Base-by-base conservation (phyloP, 1,140 invertebrate species). In the Drosophila eugracilis region DNA sequence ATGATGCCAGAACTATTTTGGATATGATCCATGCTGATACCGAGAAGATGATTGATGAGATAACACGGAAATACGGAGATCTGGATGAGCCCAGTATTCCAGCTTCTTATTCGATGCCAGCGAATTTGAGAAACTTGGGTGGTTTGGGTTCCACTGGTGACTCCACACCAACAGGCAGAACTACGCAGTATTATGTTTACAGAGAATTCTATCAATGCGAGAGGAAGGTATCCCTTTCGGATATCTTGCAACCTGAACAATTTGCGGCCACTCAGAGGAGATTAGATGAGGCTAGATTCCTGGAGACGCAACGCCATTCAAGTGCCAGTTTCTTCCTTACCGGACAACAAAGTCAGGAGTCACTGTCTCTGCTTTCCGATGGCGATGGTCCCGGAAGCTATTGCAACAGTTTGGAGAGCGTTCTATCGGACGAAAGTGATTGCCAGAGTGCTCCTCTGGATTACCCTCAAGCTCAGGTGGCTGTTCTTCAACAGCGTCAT, bases 131-230 rank as follows among this genome's bases (percentile, higher is more conserved):
- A 5, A 72, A 83, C 44, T 21, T 91, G 26, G 67, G 81, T 1
- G 78, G 74, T 0, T 44, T 86, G 1, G 83, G 66, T 5, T 75
- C 78, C 24, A 83, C 84, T 0, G 78, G 84, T 0, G 83, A 88
- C 2, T 83, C 78, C 0, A 88, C 83, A 28, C 83, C 73, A 0
- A 75, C 77, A 0, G 65, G 79, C 0, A 50, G 74, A 49, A 90
- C 95, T 44, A 95, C 95, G 6, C 95, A 96, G 75, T 96, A 96
- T 83, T 95, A 96, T 85, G 95, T 97, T 32, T 95, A 95, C 65
- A 92, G 92, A 4, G 92, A 92, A 50, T 81, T 90, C 47, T 91
- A 90, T 73, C 80, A 91, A 10, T 86, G 86, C 14, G 78, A 92
- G 58, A 71, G 91, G 0, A 91, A 92, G 22, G 91, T 92, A 0